Conservation (phyloP, 2,113 vertebrate species). For the Mesitornis unicolor region DNA sequence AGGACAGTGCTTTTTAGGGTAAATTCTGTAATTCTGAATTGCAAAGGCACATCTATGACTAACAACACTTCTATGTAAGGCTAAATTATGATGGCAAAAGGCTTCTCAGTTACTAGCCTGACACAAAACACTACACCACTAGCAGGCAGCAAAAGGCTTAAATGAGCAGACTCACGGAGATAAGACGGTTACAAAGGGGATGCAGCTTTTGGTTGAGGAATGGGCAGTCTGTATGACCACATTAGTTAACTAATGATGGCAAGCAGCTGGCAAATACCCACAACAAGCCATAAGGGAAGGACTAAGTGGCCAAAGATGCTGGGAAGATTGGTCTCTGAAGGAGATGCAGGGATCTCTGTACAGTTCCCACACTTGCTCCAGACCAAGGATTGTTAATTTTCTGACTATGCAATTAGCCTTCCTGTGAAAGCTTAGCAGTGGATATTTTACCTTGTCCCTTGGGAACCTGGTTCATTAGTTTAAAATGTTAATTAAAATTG, state of each 20-base stretch:
- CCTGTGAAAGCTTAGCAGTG: not conserved
- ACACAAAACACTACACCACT: not conserved
- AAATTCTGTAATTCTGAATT: not conserved
- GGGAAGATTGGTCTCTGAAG: not conserved
- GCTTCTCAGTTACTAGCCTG: not conserved
- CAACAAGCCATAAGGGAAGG: not conserved
- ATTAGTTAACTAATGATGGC: not conserved
- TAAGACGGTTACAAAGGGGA: not conserved
- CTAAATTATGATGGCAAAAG: not conserved
- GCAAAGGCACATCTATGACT: not conserved
- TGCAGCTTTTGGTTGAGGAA: not conserved
- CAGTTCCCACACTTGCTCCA: not conserved
- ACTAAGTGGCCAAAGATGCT: not conserved
- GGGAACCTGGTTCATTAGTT: not conserved
- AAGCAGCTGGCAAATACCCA: not conserved
- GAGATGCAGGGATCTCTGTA: not conserved
- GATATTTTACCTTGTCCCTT: not conserved
- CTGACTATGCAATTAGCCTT: not conserved
- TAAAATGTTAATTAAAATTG: constrained; percentile 29
- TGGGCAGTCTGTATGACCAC: not conserved
- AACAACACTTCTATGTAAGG: not conserved
- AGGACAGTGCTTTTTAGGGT: not conserved
- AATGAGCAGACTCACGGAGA: not conserved
- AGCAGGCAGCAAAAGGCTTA: constrained; percentile 19
- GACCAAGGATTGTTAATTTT: not conserved